A percentile compares a stretch with the other conserved stretches of the same genome.
Conservation (phyloP, 30 jellyfish, hydroid and myxozoan genomes). For the Haliclystus octoradiatus region DNA sequence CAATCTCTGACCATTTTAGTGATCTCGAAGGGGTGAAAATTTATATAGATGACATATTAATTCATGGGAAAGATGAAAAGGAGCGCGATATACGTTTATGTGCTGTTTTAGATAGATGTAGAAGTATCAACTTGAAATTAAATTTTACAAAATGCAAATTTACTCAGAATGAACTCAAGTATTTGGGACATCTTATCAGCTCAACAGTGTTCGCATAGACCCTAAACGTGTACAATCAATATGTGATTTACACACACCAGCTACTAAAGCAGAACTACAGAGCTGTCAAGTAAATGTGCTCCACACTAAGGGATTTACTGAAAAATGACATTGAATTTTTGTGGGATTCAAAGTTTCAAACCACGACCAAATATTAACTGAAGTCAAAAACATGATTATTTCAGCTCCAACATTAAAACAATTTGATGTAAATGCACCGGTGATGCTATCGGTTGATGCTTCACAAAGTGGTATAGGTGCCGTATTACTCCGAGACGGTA, state of each 20-base stretch:
- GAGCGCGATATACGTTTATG: too few species aligned
- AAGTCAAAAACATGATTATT: too few species aligned
- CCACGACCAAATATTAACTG: too few species aligned
- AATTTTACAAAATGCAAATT: slow-evolving; percentile 7
- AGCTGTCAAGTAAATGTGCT: slow-evolving; percentile 1
- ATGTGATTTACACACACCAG: slow-evolving; percentile 19
- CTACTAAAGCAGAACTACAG: too few species aligned
- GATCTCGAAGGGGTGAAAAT: slow-evolving; percentile 22
- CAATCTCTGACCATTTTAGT: too few species aligned
- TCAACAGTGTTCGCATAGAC: slow-evolving; percentile 17
- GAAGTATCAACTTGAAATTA: too few species aligned
- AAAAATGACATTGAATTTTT: slow-evolving; percentile 22
- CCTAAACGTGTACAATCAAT: slow-evolving; percentile 16
- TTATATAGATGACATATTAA: slow-evolving; percentile 6
- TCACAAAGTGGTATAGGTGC: slow-evolving; percentile 6
- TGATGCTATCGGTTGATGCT: slow-evolving; percentile 15
- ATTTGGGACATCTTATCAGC: not conserved
- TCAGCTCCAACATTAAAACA: too few species aligned
- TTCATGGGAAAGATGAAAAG: too few species aligned
- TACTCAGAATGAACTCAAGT: slow-evolving; percentile 10
- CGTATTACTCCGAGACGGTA: slow-evolving; percentile 24
- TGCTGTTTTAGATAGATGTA: too few species aligned
- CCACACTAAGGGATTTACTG: too few species aligned
- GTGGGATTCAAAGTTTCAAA: too few species aligned
- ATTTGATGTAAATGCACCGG: too few species aligned